phyloP scores from a whole-genome alignment of 2,113 vertebrate species.

The Numenius arquata region DNA sequence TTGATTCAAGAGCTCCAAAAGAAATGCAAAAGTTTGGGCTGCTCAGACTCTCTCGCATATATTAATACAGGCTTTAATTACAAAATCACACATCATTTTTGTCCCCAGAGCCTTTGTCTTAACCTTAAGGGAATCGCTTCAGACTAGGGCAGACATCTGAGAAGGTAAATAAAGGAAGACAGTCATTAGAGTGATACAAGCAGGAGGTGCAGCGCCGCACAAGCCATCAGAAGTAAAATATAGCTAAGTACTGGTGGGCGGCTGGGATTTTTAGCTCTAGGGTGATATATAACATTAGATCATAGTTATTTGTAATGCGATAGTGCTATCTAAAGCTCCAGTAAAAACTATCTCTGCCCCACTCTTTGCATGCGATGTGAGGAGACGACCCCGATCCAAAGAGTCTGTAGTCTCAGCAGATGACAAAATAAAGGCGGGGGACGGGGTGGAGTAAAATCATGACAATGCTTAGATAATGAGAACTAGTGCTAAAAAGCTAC shows the following conservation, averaged over 20 bases:
- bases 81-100: neutral
- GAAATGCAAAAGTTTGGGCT: conserved; percentile 3
- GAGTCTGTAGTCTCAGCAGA: neutral
- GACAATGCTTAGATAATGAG: neutral
- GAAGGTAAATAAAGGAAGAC: conserved; percentile 26
- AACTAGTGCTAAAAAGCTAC: neutral
- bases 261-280: conserved; percentile 35
- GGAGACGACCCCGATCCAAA: neutral
- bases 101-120: neutral
- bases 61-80: conserved; percentile 26
- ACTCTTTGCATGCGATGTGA: neutral
- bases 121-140: conserved; percentile 5
- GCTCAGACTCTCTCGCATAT: neutral
- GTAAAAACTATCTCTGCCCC: neutral
- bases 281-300: conserved; percentile 53
- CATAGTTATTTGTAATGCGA: conserved; percentile 34
- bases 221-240: conserved; percentile 44
- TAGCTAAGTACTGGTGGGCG: neutral
- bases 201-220: neutral
- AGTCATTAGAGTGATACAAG: conserved; percentile 1
- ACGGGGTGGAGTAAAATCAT: neutral
- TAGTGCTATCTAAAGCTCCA: conserved; percentile 14
- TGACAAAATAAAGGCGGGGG: neutral
- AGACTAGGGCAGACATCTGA: neutral
- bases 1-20: neutral